These are phyloP conservation scores for Orius insidiosus DNA, from an alignment of 1,140 invertebrate species.

Conservation along the genomic window DNA sequence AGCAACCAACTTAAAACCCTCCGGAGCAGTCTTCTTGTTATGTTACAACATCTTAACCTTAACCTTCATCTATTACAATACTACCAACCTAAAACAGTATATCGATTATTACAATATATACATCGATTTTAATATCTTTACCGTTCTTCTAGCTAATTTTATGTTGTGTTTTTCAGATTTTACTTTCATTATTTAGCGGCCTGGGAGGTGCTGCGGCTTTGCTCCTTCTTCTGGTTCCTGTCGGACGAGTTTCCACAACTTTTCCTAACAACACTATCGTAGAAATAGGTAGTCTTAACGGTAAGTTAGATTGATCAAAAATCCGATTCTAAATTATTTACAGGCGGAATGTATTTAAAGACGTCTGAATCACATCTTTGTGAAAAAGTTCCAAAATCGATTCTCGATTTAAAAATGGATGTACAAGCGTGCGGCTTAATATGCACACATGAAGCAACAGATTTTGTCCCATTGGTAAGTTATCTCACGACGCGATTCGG, in stretches of 20 bases:
- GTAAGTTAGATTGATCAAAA: neutral
- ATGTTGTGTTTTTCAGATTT: too few species aligned
- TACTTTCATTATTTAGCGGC: slow-evolving; percentile 47
- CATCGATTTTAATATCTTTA: too few species aligned
- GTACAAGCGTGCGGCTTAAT: neutral
- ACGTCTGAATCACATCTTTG: neutral
- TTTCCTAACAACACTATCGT: slow-evolving; percentile 31
- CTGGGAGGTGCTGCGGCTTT: slow-evolving; percentile 47
- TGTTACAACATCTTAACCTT: too few species aligned
- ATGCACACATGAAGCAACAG: neutral
- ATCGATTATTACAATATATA: too few species aligned
- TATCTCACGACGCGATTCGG: too few species aligned
- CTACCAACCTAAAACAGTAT: too few species aligned
- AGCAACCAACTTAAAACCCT: too few species aligned
- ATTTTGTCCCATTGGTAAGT: slow-evolving; percentile 9
- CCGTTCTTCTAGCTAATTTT: too few species aligned
- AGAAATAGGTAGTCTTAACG: slow-evolving; percentile 2
- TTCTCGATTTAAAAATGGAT: neutral
- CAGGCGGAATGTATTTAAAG: neutral
- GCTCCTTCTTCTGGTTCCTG: slow-evolving; percentile 46
- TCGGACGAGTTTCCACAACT: slow-evolving; percentile 44
- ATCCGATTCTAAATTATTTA: neutral
- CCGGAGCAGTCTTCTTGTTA: too few species aligned
- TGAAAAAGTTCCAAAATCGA: neutral
- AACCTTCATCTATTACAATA: too few species aligned